phyloP scores from a whole-genome alignment of 1,140 invertebrate genomes.

The Pomacea maculata region DNA sequence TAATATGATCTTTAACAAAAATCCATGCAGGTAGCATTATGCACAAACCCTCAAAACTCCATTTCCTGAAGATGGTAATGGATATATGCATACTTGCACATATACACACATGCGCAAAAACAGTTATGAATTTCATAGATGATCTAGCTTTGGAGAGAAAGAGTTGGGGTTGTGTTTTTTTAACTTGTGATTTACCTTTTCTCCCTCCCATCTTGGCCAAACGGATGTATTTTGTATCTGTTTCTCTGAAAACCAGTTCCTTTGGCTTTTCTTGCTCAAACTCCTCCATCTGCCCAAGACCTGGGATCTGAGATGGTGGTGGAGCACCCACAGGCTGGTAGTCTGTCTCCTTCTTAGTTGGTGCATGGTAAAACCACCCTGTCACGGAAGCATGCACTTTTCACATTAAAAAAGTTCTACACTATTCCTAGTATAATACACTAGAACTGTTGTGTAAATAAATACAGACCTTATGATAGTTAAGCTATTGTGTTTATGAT shows the following conservation, averaged over 20 bases:
- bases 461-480: background rate
- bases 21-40: too few species aligned
- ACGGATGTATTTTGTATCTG: slow-evolving; percentile 59
- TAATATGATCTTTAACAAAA: too few species aligned
- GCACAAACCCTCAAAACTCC: too few species aligned
- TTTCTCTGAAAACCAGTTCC: slow-evolving; percentile 50
- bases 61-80: too few species aligned
- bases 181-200: slow-evolving; percentile 45
- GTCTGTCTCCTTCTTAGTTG: slow-evolving; percentile 34
- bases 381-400: slow-evolving; percentile 4
- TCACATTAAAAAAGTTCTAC: background rate
- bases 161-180: background rate
- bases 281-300: slow-evolving; percentile 42
- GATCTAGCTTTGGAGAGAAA: background rate
- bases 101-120: background rate
- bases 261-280: slow-evolving; percentile 33
- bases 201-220: slow-evolving; percentile 61
- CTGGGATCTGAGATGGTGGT: slow-evolving; percentile 58
- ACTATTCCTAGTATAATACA: background rate
- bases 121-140: too few species aligned
- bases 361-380: slow-evolving; percentile 65
- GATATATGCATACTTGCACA: too few species aligned
- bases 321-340: slow-evolving; percentile 44
- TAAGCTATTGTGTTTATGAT: background rate
- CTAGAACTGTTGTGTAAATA: background rate